Conservation (phyloP, 2,888 invertebrate genomes). For the Agonopterix heracliana region DNA sequence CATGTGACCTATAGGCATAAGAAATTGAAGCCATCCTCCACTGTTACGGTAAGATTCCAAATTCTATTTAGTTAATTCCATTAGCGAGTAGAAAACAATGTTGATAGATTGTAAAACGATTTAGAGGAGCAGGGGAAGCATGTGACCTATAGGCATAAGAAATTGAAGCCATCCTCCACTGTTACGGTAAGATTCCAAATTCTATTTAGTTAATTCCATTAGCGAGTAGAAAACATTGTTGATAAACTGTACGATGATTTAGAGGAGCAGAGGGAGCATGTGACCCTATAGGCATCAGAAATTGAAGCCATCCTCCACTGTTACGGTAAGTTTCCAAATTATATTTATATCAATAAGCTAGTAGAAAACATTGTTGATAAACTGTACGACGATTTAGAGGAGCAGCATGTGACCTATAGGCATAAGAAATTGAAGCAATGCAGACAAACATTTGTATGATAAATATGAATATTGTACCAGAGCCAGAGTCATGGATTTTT, state of each 20-base stretch:
- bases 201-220: no score
- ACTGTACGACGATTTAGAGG: conserved; percentile 49
- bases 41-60: conserved; percentile 9
- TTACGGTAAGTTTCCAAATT: conserved; percentile 7
- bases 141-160: conserved; percentile 35
- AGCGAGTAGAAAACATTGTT: conserved; percentile 48
- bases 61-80: no score
- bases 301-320: conserved; percentile 7
- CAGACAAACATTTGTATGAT: no score
- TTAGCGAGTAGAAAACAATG: conserved; percentile 48
- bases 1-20: conserved; percentile 36
- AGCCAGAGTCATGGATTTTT: no score
- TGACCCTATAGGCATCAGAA: conserved; percentile 35
- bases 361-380: conserved; percentile 54
- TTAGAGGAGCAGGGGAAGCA: conserved; percentile 33
- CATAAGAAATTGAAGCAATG: conserved; percentile 22
- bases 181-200: conserved; percentile 9
- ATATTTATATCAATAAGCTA: conserved; percentile 13
- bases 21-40: conserved; percentile 7
- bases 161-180: conserved; percentile 7
- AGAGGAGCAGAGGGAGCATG: conserved; percentile 31
- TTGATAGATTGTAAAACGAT: conserved; percentile 57
- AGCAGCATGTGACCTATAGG: conserved; percentile 35
- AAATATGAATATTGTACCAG: no score
- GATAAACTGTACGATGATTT: conserved; percentile 56